Conservation (phyloP, 2,113 vertebrate species). For the Sciurus niger region DNA sequence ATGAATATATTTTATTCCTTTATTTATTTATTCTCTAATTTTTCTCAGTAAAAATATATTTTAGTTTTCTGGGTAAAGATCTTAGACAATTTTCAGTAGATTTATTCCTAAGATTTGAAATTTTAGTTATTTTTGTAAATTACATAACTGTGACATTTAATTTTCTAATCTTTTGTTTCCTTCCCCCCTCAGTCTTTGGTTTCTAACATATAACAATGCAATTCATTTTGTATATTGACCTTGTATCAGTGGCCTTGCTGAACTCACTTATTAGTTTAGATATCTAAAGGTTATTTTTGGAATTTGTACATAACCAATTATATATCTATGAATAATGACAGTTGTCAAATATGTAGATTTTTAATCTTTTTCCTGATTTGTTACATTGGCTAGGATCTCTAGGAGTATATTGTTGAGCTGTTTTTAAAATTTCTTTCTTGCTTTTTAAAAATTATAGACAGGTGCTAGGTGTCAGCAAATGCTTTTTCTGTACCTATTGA, state of each 20-base stretch:
- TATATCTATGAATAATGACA: not conserved
- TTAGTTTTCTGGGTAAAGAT: not conserved
- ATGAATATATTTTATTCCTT: not conserved
- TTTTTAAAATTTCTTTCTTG: not conserved
- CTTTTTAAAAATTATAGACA: not conserved
- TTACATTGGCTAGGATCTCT: not conserved
- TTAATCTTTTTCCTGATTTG: not conserved
- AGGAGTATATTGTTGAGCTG: not conserved
- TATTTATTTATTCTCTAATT: not conserved
- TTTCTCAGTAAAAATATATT: not conserved
- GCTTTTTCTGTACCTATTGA: not conserved
- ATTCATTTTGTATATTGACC: not conserved
- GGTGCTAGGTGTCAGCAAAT: not conserved
- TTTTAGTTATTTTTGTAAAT: constrained; percentile 18
- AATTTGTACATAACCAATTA: not conserved
- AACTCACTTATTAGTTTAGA: not conserved
- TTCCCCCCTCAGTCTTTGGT: not conserved
- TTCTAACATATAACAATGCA: not conserved
- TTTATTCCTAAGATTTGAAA: not conserved
- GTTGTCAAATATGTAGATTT: not conserved
- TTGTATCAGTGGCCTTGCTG: not conserved
- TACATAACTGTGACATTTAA: not conserved
- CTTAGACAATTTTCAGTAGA: not conserved
- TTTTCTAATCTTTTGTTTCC: constrained; percentile 24
- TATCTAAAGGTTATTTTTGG: not conserved